These are phyloP conservation scores for human DNA, from an alignment of 2,113 vertebrate species.

Conservation along the genomic window DNA sequence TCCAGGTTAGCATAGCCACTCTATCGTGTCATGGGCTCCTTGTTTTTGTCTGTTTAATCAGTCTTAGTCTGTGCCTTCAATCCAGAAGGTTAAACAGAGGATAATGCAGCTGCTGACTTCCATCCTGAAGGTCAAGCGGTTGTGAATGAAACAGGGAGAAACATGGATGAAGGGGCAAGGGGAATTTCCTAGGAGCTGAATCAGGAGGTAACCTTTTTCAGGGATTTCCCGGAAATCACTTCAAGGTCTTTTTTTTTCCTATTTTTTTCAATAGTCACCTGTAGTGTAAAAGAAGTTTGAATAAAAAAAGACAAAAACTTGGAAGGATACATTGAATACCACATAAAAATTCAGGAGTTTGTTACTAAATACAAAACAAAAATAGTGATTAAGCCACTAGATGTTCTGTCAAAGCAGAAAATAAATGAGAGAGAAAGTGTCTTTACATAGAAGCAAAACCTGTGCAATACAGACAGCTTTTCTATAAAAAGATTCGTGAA, in stretches of 20 bases:
- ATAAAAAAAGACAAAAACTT: not conserved
- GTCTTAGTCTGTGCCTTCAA: not conserved
- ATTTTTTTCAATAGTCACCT: not conserved
- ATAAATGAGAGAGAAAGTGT: not conserved
- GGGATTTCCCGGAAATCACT: not conserved
- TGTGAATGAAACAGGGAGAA: not conserved
- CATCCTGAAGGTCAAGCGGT: constrained; percentile 22
- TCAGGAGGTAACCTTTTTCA: not conserved
- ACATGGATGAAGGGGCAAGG: not conserved
- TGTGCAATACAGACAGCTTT: not conserved
- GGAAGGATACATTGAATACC: not conserved
- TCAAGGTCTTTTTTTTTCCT: not conserved
- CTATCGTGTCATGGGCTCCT: not conserved
- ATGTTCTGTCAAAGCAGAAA: not conserved
- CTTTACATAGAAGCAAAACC: not conserved
- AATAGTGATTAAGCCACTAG: not conserved
- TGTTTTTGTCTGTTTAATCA: not conserved
- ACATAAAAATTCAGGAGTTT: not conserved
- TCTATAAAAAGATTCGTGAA: not conserved
- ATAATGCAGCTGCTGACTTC: constrained; percentile 14
- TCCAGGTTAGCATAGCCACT: not conserved
- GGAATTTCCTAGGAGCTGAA: not conserved
- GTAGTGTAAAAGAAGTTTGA: not conserved
- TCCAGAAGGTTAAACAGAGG: constrained; percentile 30
- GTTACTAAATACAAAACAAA: not conserved